Evolutionary conservation across 2,113 vertebrate species (phyloP).

Genomic region (Platycercus adscitus): DNA sequence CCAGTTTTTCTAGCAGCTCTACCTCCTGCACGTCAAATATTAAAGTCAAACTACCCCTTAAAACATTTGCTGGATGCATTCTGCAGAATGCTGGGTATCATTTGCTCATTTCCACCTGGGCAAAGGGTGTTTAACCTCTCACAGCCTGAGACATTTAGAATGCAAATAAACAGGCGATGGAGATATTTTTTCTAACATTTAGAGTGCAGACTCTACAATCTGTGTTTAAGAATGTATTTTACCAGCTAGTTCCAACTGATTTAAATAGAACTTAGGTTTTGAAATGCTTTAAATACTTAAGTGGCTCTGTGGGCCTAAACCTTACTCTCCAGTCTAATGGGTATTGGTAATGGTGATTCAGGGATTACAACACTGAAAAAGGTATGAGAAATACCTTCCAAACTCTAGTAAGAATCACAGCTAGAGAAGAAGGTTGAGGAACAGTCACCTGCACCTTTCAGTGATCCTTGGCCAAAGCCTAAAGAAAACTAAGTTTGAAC

Average conservation of each 20-base stretch:
- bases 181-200: background rate
- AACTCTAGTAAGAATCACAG: accelerated
- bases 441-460: background rate
- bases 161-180: background rate
- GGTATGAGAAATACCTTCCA: background rate
- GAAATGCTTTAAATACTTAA: conserved; percentile 2
- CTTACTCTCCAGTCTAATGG: background rate
- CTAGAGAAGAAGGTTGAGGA: background rate
- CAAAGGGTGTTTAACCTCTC: background rate
- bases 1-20: background rate
- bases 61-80: background rate
- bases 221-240: background rate
- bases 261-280: background rate
- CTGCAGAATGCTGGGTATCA: background rate
- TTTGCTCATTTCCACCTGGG: background rate
- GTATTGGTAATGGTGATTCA: background rate
- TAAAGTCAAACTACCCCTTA: background rate
- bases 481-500: background rate
- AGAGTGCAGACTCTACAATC: background rate
- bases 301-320: background rate
- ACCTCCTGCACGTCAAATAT: background rate
- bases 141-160: background rate
- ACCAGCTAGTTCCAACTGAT: background rate
- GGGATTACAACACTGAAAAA: background rate
- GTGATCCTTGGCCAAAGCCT: background rate